Conservation (phyloP, 1,140 invertebrate species). For the Ganaspis sp. region DNA sequence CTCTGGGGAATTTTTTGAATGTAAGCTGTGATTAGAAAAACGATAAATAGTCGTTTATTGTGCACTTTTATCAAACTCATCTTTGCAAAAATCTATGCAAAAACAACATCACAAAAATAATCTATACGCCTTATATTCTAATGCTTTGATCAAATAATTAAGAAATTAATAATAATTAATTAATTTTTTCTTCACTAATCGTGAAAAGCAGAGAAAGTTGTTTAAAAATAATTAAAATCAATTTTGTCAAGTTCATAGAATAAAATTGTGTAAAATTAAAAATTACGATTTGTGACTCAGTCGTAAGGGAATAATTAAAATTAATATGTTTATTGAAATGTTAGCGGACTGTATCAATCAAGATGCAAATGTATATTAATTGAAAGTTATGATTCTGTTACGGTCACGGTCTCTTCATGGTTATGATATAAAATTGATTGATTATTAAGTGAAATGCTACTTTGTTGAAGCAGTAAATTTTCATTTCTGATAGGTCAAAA, state of each 20-base stretch:
- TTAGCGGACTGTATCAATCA: background rate
- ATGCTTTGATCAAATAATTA: too few species aligned
- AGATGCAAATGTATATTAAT: slow-evolving; percentile 16
- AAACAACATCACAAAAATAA: too few species aligned
- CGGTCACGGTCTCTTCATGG: background rate
- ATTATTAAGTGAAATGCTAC: slow-evolving; percentile 13
- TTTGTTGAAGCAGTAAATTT: background rate
- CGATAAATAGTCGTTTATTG: background rate
- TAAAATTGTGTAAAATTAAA: background rate
- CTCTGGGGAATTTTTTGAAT: slow-evolving; percentile 9
- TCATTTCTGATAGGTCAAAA: background rate
- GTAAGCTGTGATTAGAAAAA: background rate
- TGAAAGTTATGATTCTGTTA: slow-evolving; percentile 8
- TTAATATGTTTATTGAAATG: slow-evolving; percentile 9
- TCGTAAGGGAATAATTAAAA: background rate
- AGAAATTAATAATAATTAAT: too few species aligned
- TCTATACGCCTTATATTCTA: too few species aligned
- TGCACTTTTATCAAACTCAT: background rate
- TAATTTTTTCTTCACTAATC: too few species aligned
- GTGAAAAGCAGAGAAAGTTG: too few species aligned
- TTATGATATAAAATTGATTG: slow-evolving; percentile 8
- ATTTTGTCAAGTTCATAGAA: background rate
- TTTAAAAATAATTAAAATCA: background rate
- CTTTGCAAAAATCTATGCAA: background rate
- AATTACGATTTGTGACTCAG: slow-evolving; percentile 4